These are phyloP conservation scores for Stenodera caucasica DNA, from an alignment of 2,888 invertebrate genomes.

Conservation along the genomic window DNA sequence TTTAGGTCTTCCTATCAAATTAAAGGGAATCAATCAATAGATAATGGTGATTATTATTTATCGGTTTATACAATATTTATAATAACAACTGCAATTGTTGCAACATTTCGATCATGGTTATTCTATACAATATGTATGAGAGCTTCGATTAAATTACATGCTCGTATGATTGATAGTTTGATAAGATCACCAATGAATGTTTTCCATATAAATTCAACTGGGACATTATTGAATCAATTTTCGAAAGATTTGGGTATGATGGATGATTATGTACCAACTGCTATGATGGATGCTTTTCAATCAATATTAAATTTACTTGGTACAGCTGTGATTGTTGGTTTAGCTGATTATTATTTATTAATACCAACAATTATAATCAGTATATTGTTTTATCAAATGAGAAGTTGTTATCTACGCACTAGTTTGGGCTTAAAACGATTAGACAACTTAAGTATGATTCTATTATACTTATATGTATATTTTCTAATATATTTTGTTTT, in stretches of 20 bases:
- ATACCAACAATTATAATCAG: slow-evolving; percentile 68
- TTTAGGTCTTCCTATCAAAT: too few species aligned
- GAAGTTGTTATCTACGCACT: slow-evolving; percentile 71
- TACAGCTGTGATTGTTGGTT: slow-evolving; percentile 70
- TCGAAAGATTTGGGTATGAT: slow-evolving; percentile 69
- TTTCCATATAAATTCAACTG: slow-evolving; percentile 77
- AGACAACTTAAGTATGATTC: slow-evolving; percentile 68
- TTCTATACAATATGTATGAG: slow-evolving; percentile 67
- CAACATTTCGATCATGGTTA: slow-evolving; percentile 54
- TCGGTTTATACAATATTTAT: slow-evolving; percentile 53
- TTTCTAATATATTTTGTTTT: slow-evolving; percentile 14
- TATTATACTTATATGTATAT: too few species aligned
- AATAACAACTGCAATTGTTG: slow-evolving; percentile 51
- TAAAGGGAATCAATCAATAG: too few species aligned
- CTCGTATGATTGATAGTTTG: slow-evolving; percentile 72
- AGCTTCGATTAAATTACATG: slow-evolving; percentile 68
- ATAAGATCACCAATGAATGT: slow-evolving; percentile 69
- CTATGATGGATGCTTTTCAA: slow-evolving; percentile 56
- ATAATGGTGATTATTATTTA: too few species aligned
- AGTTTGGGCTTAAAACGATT: slow-evolving; percentile 75
- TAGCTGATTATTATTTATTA: slow-evolving; percentile 70
- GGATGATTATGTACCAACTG: slow-evolving; percentile 59
- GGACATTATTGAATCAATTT: slow-evolving; percentile 68
- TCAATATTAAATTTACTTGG: slow-evolving; percentile 76
- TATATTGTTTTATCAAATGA: slow-evolving; percentile 64